phyloP scores from a whole-genome alignment of 1,140 invertebrate genomes.

The Tachypleus tridentatus region DNA sequence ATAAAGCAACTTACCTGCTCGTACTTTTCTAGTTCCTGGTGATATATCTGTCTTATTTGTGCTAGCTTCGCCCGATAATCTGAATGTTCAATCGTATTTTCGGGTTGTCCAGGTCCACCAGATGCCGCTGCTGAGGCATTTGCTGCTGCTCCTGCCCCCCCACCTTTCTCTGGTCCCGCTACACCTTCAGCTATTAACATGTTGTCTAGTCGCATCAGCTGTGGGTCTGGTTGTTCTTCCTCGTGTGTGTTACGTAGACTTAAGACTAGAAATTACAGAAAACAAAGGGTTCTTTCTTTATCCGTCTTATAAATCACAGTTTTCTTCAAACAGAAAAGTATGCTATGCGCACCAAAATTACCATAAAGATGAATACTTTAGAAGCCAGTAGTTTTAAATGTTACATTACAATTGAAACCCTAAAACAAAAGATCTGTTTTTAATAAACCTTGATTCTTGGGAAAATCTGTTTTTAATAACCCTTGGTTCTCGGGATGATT shows the following conservation, averaged over 20 bases:
- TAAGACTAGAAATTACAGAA: constrained; percentile 53
- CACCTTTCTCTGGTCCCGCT: constrained; percentile 92
- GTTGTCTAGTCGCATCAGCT: constrained; percentile 97
- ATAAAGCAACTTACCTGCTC: constrained; percentile 54
- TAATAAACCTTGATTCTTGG: no score
- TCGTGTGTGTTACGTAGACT: constrained; percentile 94
- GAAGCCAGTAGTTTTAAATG: no score
- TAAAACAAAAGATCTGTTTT: no score
- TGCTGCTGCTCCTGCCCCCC: constrained; percentile 78
- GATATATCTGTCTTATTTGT: constrained; percentile 97
- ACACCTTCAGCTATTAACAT: constrained; percentile 99
- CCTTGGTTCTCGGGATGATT: no score
- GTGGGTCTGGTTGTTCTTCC: constrained; percentile 96
- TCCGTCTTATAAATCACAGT: no score
- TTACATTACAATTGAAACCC: no score
- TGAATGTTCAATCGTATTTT: constrained; percentile 97
- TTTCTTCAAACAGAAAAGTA: no score
- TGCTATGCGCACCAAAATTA: no score
- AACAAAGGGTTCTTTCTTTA: no score
- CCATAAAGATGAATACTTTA: no score
- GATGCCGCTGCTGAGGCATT: constrained; percentile 76
- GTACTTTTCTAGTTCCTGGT: constrained; percentile 98
- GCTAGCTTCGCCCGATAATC: constrained; percentile 97
- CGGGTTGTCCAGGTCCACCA: constrained; percentile 52
- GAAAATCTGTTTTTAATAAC: no score